These are phyloP conservation scores for Amphipyra berbera DNA, from an alignment of 2,888 invertebrate species.

Conservation along the genomic window DNA sequence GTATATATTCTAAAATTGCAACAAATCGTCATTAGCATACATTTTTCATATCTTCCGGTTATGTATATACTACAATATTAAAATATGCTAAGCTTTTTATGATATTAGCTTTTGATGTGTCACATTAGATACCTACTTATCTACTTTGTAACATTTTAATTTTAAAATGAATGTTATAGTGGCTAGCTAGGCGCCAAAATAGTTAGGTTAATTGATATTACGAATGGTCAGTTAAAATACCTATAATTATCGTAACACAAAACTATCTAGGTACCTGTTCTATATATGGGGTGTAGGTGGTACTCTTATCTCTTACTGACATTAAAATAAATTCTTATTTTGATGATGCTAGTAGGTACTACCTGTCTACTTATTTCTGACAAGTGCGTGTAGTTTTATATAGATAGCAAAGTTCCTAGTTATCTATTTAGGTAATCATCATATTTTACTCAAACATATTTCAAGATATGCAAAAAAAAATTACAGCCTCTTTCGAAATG, in stretches of 20 bases:
- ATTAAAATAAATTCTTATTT: too few species aligned
- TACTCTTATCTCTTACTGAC: too few species aligned
- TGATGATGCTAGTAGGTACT: too few species aligned
- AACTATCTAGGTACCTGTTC: too few species aligned
- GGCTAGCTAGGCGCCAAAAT: conserved; percentile 1
- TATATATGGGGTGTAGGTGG: too few species aligned
- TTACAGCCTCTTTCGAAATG: conserved; percentile 43
- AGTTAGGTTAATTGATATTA: conserved; percentile 18
- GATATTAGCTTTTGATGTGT: conserved; percentile 18
- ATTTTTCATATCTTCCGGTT: conserved; percentile 28
- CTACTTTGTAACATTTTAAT: conserved; percentile 26
- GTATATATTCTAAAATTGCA: background rate
- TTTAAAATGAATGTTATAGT: conserved; percentile 14
- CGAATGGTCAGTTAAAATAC: conserved; percentile 12
- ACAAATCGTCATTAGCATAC: conserved; percentile 11
- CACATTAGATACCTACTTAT: conserved; percentile 10
- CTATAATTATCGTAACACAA: too few species aligned
- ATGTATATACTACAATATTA: conserved; percentile 4
- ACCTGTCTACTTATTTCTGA: too few species aligned
- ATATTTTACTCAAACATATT: background rate
- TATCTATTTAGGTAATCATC: background rate
- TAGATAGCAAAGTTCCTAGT: background rate
- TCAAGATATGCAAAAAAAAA: conserved; percentile 18
- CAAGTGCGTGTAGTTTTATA: background rate
- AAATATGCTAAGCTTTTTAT: conserved; percentile 29